These are phyloP conservation scores for Oreocharis arfaki DNA, from an alignment of 2,113 vertebrate genomes.

Conservation along the genomic window DNA sequence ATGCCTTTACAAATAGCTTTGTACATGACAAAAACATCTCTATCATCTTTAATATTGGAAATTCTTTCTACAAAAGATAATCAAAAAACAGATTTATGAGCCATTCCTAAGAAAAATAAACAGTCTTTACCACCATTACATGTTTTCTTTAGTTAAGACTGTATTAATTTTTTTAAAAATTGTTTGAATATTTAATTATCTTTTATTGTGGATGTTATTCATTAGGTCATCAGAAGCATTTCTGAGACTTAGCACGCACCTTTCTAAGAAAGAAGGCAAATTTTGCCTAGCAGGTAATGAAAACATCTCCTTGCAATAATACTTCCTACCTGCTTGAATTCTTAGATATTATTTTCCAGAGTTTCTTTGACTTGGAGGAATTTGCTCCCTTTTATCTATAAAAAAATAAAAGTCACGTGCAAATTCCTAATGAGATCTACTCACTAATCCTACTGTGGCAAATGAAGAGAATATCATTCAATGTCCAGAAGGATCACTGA, in stretches of 20 bases:
- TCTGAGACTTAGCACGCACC: not conserved
- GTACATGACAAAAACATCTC: not conserved
- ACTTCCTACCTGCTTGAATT: slow-evolving; percentile 23
- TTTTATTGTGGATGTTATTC: not conserved
- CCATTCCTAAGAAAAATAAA: not conserved
- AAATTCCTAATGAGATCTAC: slow-evolving; percentile 56
- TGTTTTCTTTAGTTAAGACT: not conserved
- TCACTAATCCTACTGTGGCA: slow-evolving; percentile 50
- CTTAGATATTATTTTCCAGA: not conserved
- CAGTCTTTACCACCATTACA: not conserved
- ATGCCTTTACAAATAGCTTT: not conserved
- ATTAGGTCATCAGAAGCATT: not conserved
- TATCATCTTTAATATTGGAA: not conserved
- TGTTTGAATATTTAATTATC: not conserved
- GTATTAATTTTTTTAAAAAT: not conserved
- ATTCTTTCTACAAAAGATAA: not conserved
- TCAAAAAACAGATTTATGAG: not conserved
- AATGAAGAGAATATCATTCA: slow-evolving; percentile 39
- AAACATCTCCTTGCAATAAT: not conserved
- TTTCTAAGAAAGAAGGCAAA: not conserved
- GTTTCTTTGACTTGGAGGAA: slow-evolving; percentile 49
- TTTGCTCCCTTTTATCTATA: slow-evolving; percentile 44
- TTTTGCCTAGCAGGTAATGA: not conserved
- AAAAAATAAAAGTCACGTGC: slow-evolving; percentile 43
- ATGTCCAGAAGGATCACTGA: slow-evolving; percentile 10